Base-by-base conservation (phyloP, 2,797 vertebrate genomes). In the Micromesistius poutassou region DNA sequence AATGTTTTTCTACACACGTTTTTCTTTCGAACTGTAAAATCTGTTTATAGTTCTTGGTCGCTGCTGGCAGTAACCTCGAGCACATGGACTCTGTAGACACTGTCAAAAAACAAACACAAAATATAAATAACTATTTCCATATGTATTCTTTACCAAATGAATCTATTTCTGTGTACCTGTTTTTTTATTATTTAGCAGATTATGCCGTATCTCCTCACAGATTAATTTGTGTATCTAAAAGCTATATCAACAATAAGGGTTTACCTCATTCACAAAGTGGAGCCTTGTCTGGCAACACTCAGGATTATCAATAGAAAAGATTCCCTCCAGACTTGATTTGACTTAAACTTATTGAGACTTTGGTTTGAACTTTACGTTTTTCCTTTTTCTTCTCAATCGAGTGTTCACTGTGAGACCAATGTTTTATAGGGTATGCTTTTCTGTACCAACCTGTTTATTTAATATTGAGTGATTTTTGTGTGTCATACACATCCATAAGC, bases 21-120 rank as follows among this genome's bases (percentile, higher is more conserved):
- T 68, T 28, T 68, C 2, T 81, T 70, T 80, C 72, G 77, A 80
- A 83, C 81, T 71, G 78, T 86, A 81, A 8, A 55, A 84, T 84
- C 85, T 84, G 86, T 85, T 83, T 82, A 86, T 73, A 42, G 85
- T 82, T 87, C 79, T 38, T 0, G 87, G 88, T 90, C 78, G 86
- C 94, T 95, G 94, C 94, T 92, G 94, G 94, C 94, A 94, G 93
- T 84, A 76, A 87, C 86, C 79, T 75, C 2, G 31, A 84, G 87
- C 80, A 36, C 81, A 78, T 42, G 86, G 87, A 87, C 87, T 88
- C 74, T 84, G 81, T 76, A 78, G 82, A 82, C 75, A 81, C 74
- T 1, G 62, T 68, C 62, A 68, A 79, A 82, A 84, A 35, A 31
- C 73, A 85, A 81, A 88, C 83, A 84, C 73, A 78, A n/a, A 7